Percentiles rank a stretch among this genome's conserved stretches.
These are phyloP conservation scores for Cheracebus regulus DNA, from an alignment of 2,797 vertebrate genomes.

Conservation along the genomic window DNA sequence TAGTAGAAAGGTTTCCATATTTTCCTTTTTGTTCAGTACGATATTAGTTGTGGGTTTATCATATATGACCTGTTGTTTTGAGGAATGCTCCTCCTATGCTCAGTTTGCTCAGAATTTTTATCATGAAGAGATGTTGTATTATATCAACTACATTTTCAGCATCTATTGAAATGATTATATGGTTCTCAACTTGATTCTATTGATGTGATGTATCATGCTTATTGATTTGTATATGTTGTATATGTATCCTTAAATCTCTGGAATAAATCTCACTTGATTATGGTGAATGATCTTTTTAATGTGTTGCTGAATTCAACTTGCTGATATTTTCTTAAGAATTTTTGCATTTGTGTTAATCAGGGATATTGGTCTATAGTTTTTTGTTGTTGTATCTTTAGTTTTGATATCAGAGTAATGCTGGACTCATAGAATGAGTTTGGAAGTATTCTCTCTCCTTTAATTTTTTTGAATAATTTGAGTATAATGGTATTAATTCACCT, in stretches of 20 bases:
- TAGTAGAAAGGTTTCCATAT: not conserved
- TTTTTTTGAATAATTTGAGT: not conserved
- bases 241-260: not conserved
- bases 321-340: not conserved
- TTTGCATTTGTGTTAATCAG: not conserved
- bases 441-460: not conserved
- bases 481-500: not conserved
- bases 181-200: not conserved
- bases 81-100: not conserved
- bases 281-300: not conserved
- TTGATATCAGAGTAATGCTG: not conserved
- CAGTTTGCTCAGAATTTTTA: not conserved
- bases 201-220: not conserved
- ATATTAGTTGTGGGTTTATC: not conserved
- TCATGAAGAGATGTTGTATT: not conserved
- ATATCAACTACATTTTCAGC: not conserved
- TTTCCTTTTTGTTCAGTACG: not conserved
- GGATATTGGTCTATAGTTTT: not conserved
- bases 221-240: not conserved
- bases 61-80: not conserved
- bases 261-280: not conserved
- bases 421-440: not conserved
- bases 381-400: not conserved
- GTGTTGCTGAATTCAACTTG: not conserved
- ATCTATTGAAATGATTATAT: not conserved